Percentiles rank a stretch among this genome's conserved stretches.
Conservation (phyloP, 2,888 invertebrate genomes). For the Melieria omissa region DNA sequence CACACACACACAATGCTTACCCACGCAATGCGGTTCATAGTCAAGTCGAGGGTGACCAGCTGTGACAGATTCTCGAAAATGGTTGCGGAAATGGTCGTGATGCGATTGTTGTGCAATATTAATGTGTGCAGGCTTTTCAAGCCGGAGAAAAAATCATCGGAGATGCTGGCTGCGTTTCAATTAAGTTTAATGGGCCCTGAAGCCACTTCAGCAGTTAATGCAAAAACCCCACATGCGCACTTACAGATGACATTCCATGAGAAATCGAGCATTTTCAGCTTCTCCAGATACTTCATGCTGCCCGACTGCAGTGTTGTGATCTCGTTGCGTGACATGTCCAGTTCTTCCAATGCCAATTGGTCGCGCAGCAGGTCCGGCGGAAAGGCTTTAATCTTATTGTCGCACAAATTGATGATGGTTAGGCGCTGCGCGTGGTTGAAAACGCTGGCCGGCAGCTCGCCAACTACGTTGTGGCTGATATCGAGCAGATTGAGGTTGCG, state of each 20-base stretch:
- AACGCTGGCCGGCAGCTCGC: constrained; percentile 68
- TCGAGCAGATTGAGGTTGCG: constrained; percentile 73
- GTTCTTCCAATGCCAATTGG: constrained; percentile 71
- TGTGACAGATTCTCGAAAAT: constrained; percentile 58
- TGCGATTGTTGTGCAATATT: constrained; percentile 68
- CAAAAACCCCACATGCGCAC: constrained; percentile 5
- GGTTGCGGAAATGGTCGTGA: constrained; percentile 61
- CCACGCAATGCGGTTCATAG: constrained; percentile 61
- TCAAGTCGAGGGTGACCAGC: constrained; percentile 59
- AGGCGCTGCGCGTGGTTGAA: constrained; percentile 68
- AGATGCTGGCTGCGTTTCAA: constrained; percentile 53
- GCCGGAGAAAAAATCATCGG: constrained; percentile 60
- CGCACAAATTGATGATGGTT: constrained; percentile 62
- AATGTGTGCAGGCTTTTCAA: constrained; percentile 60
- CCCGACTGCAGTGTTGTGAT: constrained; percentile 69
- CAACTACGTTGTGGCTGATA: constrained; percentile 72
- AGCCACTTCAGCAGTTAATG: background rate
- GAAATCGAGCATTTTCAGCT: constrained; percentile 71
- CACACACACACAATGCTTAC: constrained; percentile 44
- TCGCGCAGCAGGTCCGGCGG: constrained; percentile 69
- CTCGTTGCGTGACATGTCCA: constrained; percentile 75
- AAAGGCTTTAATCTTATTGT: constrained; percentile 67
- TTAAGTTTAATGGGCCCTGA: background rate
- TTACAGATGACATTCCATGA: constrained; percentile 72
- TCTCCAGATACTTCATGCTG: constrained; percentile 68